phyloP scores from a whole-genome alignment of 2,888 invertebrate species.

The Eristalis tenax region DNA sequence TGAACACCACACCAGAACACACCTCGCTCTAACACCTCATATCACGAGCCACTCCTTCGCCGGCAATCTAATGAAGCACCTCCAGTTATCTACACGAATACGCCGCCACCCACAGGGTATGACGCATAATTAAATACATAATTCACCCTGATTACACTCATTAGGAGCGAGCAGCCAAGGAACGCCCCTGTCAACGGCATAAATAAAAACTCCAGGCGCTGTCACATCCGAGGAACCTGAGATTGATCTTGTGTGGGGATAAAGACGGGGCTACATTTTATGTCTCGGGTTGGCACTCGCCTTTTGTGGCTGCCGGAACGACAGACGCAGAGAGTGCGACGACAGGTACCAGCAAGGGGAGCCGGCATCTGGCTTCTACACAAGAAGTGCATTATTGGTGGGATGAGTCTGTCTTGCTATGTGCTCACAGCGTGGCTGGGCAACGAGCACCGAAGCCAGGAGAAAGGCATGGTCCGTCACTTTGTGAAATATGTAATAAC shows the following conservation, averaged over 20 bases:
- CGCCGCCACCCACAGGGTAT: background rate
- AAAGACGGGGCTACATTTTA: background rate
- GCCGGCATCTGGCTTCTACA: no score
- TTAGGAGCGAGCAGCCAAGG: slow-evolving; percentile 3
- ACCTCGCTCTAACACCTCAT: background rate
- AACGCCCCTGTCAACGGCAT: background rate
- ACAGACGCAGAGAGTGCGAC: background rate
- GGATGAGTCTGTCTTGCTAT: background rate
- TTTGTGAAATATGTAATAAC: background rate
- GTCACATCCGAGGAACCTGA: slow-evolving; percentile 16
- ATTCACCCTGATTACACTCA: slow-evolving; percentile 46
- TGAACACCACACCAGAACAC: background rate
- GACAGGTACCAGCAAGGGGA: background rate
- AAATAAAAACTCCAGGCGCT: slow-evolving; percentile 7
- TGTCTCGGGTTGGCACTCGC: background rate
- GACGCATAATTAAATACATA: slow-evolving; percentile 55
- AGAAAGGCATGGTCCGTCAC: background rate
- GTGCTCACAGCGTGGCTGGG: background rate
- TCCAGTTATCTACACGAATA: background rate
- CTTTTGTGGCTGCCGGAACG: background rate
- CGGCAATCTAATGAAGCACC: slow-evolving; percentile 18
- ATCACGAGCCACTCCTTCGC: background rate
- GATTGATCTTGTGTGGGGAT: slow-evolving; percentile 23
- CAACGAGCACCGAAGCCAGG: background rate
- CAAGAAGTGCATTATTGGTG: no score